phyloP scores from a whole-genome alignment of 2,113 vertebrate genomes.

The Hypocryptadius cinnamomeus region DNA sequence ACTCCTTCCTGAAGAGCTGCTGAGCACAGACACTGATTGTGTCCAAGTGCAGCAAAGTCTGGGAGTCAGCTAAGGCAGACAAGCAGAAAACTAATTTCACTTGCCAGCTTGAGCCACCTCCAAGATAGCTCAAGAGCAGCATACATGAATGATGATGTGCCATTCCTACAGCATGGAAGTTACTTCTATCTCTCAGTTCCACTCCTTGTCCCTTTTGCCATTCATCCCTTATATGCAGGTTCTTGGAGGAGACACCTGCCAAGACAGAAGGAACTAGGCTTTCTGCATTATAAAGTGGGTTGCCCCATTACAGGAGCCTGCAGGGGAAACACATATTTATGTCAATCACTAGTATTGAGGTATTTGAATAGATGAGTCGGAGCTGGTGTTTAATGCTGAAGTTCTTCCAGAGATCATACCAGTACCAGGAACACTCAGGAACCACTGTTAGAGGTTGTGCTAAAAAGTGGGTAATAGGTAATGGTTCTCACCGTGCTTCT shows the following conservation, averaged over 20 bases:
- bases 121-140: background rate
- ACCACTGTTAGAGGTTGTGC: background rate
- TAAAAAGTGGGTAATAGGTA: background rate
- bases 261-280: background rate
- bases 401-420: background rate
- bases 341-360: background rate
- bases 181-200: background rate
- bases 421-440: background rate
- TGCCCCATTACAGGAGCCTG: background rate
- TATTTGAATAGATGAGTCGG: background rate
- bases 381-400: background rate
- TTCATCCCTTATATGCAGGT: background rate
- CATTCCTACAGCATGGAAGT: background rate
- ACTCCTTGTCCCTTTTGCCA: background rate
- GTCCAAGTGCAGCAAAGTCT: background rate
- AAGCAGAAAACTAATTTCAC: background rate
- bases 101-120: background rate
- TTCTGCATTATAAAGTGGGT: background rate
- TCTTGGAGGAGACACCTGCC: background rate
- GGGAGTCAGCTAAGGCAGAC: background rate
- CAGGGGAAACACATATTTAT: background rate
- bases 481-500: conserved; percentile 85
- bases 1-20: background rate
- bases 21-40: background rate
- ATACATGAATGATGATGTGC: background rate